These are phyloP conservation scores for Eciton burchellii DNA, from an alignment of 1,140 invertebrate species.

Conservation along the genomic window DNA sequence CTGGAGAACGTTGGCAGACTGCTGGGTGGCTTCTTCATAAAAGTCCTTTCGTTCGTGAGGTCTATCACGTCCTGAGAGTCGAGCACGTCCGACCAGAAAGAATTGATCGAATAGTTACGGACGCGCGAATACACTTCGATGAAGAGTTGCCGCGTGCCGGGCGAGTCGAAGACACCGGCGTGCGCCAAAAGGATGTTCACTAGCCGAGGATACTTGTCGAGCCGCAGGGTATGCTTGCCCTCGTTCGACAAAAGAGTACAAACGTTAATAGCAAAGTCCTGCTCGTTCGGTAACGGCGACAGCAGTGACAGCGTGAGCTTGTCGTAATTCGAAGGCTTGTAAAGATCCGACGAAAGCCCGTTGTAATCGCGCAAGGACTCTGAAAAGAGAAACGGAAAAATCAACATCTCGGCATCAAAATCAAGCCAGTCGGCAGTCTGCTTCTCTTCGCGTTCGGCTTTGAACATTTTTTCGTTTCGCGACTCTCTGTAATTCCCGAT, in stretches of 20 bases:
- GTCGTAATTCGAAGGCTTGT: conserved; percentile 93
- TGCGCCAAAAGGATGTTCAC: conserved; percentile 96
- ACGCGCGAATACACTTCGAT: conserved; percentile 90
- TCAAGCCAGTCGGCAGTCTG: too few relatives aligned
- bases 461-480: too few relatives aligned
- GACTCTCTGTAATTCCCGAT: background rate
- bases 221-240: conserved; percentile 93
- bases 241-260: conserved; percentile 98
- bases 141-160: conserved; percentile 91
- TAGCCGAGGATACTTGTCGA: conserved; percentile 93
- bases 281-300: conserved; percentile 98
- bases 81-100: conserved; percentile 91
- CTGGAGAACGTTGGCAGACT: conserved; percentile 79
- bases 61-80: conserved; percentile 89
- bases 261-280: conserved; percentile 99
- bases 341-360: conserved; percentile 90
- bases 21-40: conserved; percentile 83
- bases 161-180: conserved; percentile 93
- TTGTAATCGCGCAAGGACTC: conserved; percentile 88
- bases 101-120: conserved; percentile 90
- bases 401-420: too few relatives aligned
- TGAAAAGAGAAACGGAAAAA: conserved; percentile 83
- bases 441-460: too few relatives aligned
- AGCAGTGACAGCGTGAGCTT: conserved; percentile 95
- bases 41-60: conserved; percentile 89